These are phyloP conservation scores for Amblyjoppa proteus DNA, from an alignment of 2,888 invertebrate genomes.

Conservation along the genomic window DNA sequence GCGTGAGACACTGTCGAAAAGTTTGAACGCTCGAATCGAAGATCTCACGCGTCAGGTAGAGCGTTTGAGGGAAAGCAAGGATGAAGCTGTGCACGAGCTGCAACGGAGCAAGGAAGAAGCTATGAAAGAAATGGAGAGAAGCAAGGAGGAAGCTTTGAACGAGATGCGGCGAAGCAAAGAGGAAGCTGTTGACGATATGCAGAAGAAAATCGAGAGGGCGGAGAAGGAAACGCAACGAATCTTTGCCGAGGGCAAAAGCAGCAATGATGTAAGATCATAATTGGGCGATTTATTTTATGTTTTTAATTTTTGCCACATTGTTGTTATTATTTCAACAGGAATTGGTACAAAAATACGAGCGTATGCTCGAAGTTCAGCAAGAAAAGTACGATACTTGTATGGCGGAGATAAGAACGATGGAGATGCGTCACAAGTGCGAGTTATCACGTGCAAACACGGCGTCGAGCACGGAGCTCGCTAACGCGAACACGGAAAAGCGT, in stretches of 20 bases:
- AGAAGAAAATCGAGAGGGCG: conserved; percentile 37
- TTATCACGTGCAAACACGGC: conserved; percentile 39
- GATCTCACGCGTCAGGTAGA: conserved; percentile 42
- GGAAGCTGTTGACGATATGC: conserved; percentile 45
- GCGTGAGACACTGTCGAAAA: conserved; percentile 50
- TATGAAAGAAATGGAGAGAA: conserved; percentile 32
- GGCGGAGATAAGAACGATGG: conserved; percentile 54
- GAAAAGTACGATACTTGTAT: conserved; percentile 61
- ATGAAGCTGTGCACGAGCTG: conserved; percentile 48
- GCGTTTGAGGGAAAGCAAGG: conserved; percentile 52
- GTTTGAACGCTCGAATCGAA: conserved; percentile 28
- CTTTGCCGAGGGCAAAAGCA: conserved; percentile 24
- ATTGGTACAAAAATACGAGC: conserved; percentile 50
- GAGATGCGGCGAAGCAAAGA: conserved; percentile 34
- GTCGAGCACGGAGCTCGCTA: conserved; percentile 18
- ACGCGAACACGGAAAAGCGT: conserved; percentile 27
- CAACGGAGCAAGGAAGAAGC: conserved; percentile 41
- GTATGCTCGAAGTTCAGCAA: conserved; percentile 37
- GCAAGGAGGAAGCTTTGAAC: conserved; percentile 7
- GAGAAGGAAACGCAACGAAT: conserved; percentile 39
- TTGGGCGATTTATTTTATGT: not conserved
- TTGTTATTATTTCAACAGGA: conserved; percentile 1
- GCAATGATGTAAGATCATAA: conserved; percentile 30
- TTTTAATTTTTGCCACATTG: not conserved
- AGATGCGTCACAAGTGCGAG: conserved; percentile 44